Evolutionary conservation across 2,113 vertebrate genomes (phyloP), one percentile per base, ranked within the genome.

Genomic region (Micronisus gabar): DNA sequence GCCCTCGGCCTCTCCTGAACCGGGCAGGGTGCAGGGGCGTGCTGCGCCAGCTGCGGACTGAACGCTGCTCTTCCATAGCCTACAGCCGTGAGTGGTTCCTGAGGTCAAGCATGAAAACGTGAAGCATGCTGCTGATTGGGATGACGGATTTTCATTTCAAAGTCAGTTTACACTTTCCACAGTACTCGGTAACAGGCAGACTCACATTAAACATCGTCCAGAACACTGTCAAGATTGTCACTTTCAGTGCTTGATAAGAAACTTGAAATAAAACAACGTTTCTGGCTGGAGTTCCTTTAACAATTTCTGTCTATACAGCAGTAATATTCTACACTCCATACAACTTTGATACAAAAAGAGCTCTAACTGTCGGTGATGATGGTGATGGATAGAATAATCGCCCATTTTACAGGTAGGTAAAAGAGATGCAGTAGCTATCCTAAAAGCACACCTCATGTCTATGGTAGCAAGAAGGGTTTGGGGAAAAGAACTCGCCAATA

Each of bases 201-300:
- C 26, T 53, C n/a, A 21, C 26, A 7, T 38, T 30, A 62, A 59
- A 38, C 48, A 45, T 23, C 29, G 2, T 20, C 65, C 47, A 32
- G 50, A 59, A 48, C 17, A 53, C 30, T 59, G 73, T 68, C 78
- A 62, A 25, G n/a, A 8, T 38, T n/a, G 66, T 61, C 56, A 52
- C 52, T 73, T 70, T 8, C 32, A 58, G 18, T 66, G 58, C 81
- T 48, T 43, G 53, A 36, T 61, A 38, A 67, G 61, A 74, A 94
- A 86, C 71, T 73, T 29, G 12, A 90, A 97, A 96, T 97, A 97
- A 97, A 96, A 38, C 2, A 40, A 15, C 3, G 34, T 17, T 52
- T 58, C 48, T 62, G 53, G 16, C 9, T 15, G 66, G 55, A 55
- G 13, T 78, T 43, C 38, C 43, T 72, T 68, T 82, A 68, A 94